Evolutionary conservation across 1,140 invertebrate species (phyloP).

Genomic region (Caerostris extrusa): DNA sequence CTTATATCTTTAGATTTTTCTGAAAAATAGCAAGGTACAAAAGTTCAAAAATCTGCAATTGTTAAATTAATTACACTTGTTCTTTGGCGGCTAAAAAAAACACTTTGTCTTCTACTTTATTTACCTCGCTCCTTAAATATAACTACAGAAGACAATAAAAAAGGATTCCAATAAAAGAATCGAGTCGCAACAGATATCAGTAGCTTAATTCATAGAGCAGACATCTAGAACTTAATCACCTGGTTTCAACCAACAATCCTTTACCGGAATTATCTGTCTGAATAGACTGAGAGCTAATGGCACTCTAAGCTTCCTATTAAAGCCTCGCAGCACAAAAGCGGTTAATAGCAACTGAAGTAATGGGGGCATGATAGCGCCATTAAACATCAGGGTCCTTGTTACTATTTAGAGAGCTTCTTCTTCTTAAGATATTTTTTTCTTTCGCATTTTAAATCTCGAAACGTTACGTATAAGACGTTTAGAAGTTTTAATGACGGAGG

Average conservation of each 20-base stretch:
- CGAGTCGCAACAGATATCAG: no score
- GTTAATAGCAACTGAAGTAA: conserved; percentile 39
- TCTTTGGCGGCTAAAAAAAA: not conserved
- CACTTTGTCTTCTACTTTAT: not conserved
- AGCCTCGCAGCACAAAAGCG: conserved; percentile 6
- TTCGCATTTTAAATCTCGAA: not conserved
- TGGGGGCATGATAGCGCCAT: conserved; percentile 44
- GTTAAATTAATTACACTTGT: no score
- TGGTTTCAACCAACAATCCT: not conserved
- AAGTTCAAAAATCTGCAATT: no score
- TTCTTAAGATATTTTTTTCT: not conserved
- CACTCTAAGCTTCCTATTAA: conserved; percentile 5
- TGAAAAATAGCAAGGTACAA: no score
- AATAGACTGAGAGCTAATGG: not conserved
- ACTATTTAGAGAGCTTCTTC: not conserved
- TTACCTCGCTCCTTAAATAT: not conserved
- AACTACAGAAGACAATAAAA: not conserved
- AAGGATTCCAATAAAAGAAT: not conserved
- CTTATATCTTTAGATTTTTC: no score
- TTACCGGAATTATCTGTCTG: not conserved
- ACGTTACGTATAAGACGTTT: not conserved
- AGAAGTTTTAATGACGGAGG: conserved; percentile 20
- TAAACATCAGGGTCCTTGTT: conserved; percentile 5
- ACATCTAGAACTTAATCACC: not conserved
- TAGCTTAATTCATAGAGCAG: no score